phyloP scores from a whole-genome alignment of 2,888 invertebrate species.

The Drosophila flavopinicola region DNA sequence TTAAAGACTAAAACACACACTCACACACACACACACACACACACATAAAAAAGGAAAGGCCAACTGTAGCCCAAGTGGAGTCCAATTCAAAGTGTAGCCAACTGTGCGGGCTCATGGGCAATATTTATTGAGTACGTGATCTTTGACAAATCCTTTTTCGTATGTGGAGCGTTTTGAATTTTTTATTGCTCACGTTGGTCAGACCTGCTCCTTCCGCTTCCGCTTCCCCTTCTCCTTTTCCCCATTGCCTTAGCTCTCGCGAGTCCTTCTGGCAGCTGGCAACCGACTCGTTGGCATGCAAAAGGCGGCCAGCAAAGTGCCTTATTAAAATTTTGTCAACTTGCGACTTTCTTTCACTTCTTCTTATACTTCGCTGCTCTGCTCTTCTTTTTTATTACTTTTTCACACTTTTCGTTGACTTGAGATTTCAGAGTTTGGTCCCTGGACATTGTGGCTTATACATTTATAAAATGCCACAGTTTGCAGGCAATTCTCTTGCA shows the following conservation, averaged over 20 bases:
- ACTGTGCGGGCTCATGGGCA: conserved; percentile 80
- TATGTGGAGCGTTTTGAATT: conserved; percentile 84
- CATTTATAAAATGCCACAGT: conserved; percentile 46
- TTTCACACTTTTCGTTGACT: conserved; percentile 53
- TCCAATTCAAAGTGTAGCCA: conserved; percentile 61
- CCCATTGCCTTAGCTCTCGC: not conserved
- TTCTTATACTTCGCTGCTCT: conserved; percentile 7
- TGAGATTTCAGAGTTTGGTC: conserved; percentile 36
- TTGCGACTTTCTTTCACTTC: conserved; percentile 44
- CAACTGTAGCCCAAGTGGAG: conserved; percentile 9
- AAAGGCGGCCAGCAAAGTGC: conserved; percentile 70
- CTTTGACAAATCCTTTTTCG: conserved; percentile 82
- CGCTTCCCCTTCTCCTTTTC: not conserved
- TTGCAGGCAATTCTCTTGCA: conserved; percentile 2
- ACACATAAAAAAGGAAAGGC: conserved; percentile 15
- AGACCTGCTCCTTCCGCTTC: conserved; percentile 10
- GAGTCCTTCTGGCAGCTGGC: conserved; percentile 56
- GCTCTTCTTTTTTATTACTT: conserved; percentile 53
- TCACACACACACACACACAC: conserved; percentile 9
- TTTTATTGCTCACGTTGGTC: conserved; percentile 77
- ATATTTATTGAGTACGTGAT: conserved; percentile 85
- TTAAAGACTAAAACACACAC: conserved; percentile 43
- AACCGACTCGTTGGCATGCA: conserved; percentile 64
- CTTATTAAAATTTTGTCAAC: conserved; percentile 80
- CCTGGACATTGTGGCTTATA: conserved; percentile 64